Evolutionary conservation across 2,888 invertebrate genomes (phyloP).

Genomic region (Furcula furcula): DNA sequence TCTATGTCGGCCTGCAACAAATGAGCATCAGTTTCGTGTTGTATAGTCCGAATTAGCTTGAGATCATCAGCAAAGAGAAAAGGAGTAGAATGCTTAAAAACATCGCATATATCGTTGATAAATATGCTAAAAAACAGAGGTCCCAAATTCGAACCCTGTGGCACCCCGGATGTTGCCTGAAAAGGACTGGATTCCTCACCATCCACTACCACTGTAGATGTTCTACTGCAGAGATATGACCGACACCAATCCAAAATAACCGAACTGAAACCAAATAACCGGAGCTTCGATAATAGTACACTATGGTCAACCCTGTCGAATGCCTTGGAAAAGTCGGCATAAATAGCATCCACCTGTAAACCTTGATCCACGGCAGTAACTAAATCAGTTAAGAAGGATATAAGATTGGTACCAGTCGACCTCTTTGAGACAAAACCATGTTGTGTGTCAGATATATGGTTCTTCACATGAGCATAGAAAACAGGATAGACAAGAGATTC

Average conservation of each 20-base stretch:
- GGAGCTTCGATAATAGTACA: background rate
- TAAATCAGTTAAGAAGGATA: background rate
- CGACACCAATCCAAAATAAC: background rate
- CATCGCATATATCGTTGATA: too few species aligned
- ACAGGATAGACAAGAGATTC: background rate
- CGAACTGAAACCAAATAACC: background rate
- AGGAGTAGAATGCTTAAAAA: too few species aligned
- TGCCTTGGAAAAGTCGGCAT: too few species aligned
- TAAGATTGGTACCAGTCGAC: background rate
- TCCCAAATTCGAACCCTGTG: too few species aligned
- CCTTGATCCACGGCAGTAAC: background rate
- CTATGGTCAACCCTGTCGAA: too few species aligned
- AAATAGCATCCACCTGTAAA: background rate
- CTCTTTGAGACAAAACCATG: background rate
- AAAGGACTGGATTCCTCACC: background rate
- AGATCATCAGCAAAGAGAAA: too few species aligned
- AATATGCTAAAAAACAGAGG: too few species aligned
- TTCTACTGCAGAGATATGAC: slow-evolving; percentile 1
- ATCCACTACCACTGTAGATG: background rate
- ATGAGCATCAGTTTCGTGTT: too few species aligned
- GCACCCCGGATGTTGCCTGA: too few species aligned
- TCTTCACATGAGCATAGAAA: background rate
- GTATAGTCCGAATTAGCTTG: too few species aligned
- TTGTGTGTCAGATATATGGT: background rate
- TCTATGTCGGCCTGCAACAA: too few species aligned